Evolutionary conservation across 2,113 vertebrate species (phyloP).

Genomic region (Anas platyrhynchos): DNA sequence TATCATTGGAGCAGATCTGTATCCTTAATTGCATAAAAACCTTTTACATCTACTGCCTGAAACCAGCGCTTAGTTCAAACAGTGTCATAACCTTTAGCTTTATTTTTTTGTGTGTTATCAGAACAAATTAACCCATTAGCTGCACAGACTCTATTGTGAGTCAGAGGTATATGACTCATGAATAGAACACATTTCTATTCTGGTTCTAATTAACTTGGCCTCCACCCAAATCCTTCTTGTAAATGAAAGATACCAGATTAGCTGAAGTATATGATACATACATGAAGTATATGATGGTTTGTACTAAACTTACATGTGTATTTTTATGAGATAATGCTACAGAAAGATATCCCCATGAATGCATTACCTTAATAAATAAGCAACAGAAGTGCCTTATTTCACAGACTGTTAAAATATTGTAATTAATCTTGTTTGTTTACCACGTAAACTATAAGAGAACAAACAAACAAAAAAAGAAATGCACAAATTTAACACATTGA

Average conservation of each 20-base stretch:
- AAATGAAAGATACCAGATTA: constrained; percentile 38
- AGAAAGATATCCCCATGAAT: background rate
- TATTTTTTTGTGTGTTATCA: background rate
- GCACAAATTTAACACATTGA: background rate
- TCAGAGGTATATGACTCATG: constrained; percentile 59
- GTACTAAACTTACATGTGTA: background rate
- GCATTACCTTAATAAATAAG: background rate
- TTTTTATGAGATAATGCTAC: constrained; percentile 26
- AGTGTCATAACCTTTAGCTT: constrained; percentile 42
- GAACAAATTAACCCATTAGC: constrained; percentile 62
- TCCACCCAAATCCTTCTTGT: constrained; percentile 35
- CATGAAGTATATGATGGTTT: constrained; percentile 12
- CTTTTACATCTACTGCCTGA: background rate
- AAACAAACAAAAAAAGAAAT: background rate
- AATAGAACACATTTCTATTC: constrained; percentile 34
- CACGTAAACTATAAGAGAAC: background rate
- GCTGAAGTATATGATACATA: background rate
- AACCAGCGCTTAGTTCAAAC: constrained; percentile 21
- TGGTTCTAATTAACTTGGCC: constrained; percentile 58
- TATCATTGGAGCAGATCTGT: constrained; percentile 24
- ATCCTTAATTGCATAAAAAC: constrained; percentile 7
- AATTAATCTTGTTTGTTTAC: background rate
- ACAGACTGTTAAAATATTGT: background rate
- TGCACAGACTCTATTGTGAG: constrained; percentile 24
- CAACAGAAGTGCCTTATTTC: background rate